Conservation (phyloP, 1,140 invertebrate species). For the Anoplolepis gracilipes region DNA sequence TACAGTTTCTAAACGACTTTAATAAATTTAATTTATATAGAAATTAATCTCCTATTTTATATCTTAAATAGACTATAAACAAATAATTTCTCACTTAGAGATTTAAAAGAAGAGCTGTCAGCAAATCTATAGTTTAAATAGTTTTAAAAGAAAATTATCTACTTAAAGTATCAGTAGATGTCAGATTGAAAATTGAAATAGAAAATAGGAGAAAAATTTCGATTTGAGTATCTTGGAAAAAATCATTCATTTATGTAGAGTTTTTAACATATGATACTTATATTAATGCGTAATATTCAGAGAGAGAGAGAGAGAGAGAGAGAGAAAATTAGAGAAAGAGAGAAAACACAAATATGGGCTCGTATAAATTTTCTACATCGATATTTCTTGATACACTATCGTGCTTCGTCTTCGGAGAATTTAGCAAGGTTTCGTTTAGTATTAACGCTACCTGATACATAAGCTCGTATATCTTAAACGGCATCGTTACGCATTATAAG, state of each 20-base stretch:
- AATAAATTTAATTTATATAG: too few species aligned
- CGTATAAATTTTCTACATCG: slow-evolving; percentile 46
- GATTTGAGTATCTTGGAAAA: neutral
- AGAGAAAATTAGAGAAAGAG: too few species aligned
- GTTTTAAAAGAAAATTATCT: too few species aligned
- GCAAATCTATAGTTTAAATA: too few species aligned
- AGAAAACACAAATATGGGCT: neutral
- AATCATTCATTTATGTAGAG: neutral
- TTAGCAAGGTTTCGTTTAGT: slow-evolving; percentile 55
- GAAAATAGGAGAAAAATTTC: too few species aligned
- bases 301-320: neutral
- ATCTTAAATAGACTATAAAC: too few species aligned
- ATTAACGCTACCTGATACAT: slow-evolving; percentile 48
- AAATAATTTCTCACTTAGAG: too few species aligned
- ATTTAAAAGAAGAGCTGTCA: too few species aligned
- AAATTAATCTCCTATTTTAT: too few species aligned
- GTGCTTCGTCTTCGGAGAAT: slow-evolving; percentile 50
- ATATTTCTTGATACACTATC: slow-evolving; percentile 46
- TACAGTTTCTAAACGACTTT: too few species aligned
- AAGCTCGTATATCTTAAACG: slow-evolving; percentile 52
- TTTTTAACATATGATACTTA: neutral
- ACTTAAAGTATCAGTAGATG: too few species aligned
- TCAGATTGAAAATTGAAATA: too few species aligned
- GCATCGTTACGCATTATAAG: slow-evolving; percentile 58
- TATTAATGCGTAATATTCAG: slow-evolving; percentile 4